These are phyloP conservation scores for Erynnis tages DNA, from an alignment of 2,888 invertebrate genomes.

Conservation along the genomic window DNA sequence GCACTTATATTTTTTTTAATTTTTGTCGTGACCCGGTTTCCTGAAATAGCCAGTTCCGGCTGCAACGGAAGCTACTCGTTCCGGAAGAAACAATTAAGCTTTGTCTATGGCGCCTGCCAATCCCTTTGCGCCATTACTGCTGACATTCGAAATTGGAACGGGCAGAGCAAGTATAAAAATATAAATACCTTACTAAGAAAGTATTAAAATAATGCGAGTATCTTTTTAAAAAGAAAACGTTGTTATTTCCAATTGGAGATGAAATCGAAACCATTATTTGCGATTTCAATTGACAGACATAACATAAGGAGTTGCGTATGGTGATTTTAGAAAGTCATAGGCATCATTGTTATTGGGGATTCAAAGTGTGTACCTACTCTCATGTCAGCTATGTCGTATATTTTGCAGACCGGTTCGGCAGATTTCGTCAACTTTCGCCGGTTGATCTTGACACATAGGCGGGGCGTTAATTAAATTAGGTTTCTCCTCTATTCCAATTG, in stretches of 20 bases:
- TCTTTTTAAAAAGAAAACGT: not conserved
- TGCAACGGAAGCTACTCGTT: conserved; percentile 38
- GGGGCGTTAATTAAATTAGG: not conserved
- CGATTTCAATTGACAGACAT: not conserved
- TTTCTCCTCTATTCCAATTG: not conserved
- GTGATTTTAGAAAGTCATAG: conserved; percentile 18
- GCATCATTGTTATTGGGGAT: not conserved
- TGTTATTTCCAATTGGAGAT: not conserved
- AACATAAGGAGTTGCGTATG: not conserved
- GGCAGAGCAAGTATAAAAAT: not conserved
- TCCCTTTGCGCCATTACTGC: conserved; percentile 22
- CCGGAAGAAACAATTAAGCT: conserved; percentile 42
- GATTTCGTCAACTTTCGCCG: conserved; percentile 27
- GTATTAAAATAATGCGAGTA: too few species aligned
- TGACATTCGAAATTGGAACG: conserved; percentile 6
- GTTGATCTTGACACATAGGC: conserved; percentile 9
- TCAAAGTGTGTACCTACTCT: conserved; percentile 1
- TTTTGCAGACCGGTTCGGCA: conserved; percentile 19
- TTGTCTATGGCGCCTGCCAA: conserved; percentile 36
- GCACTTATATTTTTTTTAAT: conserved; percentile 4
- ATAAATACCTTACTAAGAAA: not conserved
- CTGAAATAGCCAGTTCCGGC: conserved; percentile 37
- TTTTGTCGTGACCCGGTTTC: not conserved
- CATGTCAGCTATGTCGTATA: conserved; percentile 8
- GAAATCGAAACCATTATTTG: not conserved